Percentiles rank a stretch among this genome's conserved stretches.
Evolutionary conservation across 2,888 invertebrate species (phyloP).

Genomic region (Crocallis elinguaria): DNA sequence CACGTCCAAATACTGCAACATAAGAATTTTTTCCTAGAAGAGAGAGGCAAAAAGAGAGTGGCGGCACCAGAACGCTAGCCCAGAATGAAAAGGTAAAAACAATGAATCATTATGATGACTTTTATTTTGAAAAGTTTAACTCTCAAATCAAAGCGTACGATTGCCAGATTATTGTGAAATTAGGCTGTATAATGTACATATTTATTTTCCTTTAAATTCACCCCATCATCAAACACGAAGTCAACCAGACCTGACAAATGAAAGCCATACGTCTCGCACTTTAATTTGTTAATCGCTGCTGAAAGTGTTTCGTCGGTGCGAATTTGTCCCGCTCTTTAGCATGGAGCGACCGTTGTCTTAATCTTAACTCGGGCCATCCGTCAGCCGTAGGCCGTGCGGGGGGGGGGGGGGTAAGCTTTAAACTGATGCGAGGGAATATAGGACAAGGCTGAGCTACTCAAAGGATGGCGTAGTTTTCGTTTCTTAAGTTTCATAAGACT

Average conservation of each 20-base stretch:
- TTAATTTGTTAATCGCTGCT: conserved; percentile 52
- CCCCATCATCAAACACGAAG: conserved; percentile 3
- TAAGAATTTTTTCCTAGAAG: too few relatives aligned
- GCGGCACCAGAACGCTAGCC: too few relatives aligned
- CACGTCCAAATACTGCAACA: too few relatives aligned
- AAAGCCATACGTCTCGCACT: conserved; percentile 43
- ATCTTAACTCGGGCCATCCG: conserved; percentile 60
- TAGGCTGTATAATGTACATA: too few relatives aligned
- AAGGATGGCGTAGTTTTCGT: conserved; percentile 1
- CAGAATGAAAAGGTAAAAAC: too few relatives aligned
- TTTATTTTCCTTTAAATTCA: background rate
- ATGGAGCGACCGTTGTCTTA: conserved; percentile 54
- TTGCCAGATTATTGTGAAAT: too few relatives aligned
- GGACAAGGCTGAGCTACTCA: conserved; percentile 8
- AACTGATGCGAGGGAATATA: conserved; percentile 27
- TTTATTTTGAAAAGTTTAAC: too few relatives aligned
- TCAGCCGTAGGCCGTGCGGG: conserved; percentile 55
- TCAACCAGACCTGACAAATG: conserved; percentile 29
- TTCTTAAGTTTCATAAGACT: background rate
- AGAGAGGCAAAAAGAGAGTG: too few relatives aligned
- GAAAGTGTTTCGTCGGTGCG: conserved; percentile 44
- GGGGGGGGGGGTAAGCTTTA: conserved; percentile 50
- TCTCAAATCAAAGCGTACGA: too few relatives aligned
- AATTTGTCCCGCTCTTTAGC: conserved; percentile 50
- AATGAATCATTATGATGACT: too few relatives aligned